Conservation (phyloP, 2,888 invertebrate species). For the Plusia festucae region DNA sequence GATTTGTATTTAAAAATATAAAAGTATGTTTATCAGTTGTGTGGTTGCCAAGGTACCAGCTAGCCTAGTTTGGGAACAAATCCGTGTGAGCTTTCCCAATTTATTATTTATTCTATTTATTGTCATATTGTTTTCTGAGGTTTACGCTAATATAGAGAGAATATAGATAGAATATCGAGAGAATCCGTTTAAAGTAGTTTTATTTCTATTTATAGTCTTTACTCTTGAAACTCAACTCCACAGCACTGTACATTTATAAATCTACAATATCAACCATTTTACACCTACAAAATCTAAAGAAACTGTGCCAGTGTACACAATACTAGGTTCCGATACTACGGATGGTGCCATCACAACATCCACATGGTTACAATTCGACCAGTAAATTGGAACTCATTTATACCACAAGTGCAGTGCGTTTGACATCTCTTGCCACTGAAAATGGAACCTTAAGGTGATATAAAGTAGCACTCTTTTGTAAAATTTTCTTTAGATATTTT, state of each 20-base stretch:
- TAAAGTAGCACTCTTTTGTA: slow-evolving; percentile 18
- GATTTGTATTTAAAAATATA: too few relatives aligned
- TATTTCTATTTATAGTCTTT: too few relatives aligned
- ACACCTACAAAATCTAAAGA: neutral
- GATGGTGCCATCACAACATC: neutral
- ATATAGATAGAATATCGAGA: too few relatives aligned
- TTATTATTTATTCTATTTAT: too few relatives aligned
- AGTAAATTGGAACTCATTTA: slow-evolving; percentile 53
- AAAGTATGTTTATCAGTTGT: too few relatives aligned
- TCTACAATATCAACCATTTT: neutral
- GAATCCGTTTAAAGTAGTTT: too few relatives aligned
- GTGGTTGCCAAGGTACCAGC: too few relatives aligned
- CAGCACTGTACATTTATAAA: neutral
- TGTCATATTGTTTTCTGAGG: too few relatives aligned
- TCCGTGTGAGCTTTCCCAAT: too few relatives aligned
- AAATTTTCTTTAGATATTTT: slow-evolving; percentile 13
- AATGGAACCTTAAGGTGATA: slow-evolving; percentile 25
- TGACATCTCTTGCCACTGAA: slow-evolving; percentile 35
- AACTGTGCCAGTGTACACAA: neutral
- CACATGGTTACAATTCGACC: slow-evolving; percentile 12
- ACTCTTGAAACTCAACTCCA: too few relatives aligned
- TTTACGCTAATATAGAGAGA: too few relatives aligned
- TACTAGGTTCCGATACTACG: neutral
- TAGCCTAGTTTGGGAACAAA: too few relatives aligned
- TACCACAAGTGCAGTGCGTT: slow-evolving; percentile 43